phyloP scores from a whole-genome alignment of 30 jellyfish, hydroid and myxozoan genomes.

The Aurelia sp. region DNA sequence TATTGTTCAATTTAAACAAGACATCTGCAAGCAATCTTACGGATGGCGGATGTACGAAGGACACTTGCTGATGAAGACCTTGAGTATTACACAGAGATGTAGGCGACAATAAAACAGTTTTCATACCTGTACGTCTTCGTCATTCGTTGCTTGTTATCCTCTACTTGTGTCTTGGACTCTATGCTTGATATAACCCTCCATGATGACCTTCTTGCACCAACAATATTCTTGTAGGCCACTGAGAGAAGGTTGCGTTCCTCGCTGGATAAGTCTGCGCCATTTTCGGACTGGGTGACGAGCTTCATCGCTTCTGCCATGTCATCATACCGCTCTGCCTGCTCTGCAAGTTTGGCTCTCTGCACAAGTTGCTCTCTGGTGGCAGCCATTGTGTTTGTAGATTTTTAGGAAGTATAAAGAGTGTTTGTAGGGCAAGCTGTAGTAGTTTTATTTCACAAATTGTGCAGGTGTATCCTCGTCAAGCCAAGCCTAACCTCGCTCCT shows the following conservation, averaged over 20 bases:
- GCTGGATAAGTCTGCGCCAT: conserved; percentile 79
- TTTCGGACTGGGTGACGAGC: conserved; percentile 78
- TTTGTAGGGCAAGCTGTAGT: conserved; percentile 32
- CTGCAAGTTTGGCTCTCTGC: conserved; percentile 93
- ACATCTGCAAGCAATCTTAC: no score
- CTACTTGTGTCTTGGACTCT: conserved; percentile 74
- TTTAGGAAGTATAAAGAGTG: conserved; percentile 20
- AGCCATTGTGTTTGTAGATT: conserved; percentile 54
- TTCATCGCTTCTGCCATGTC: conserved; percentile 99
- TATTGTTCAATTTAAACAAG: no score
- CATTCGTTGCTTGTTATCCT: conserved; percentile 76
- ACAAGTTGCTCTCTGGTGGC: conserved; percentile 74
- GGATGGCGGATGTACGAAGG: no score
- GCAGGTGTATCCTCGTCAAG: conserved; percentile 58
- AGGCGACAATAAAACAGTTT: no score
- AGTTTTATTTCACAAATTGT: conserved; percentile 28
- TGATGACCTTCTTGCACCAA: conserved; percentile 98
- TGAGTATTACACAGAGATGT: no score
- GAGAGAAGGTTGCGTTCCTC: conserved; percentile 97
- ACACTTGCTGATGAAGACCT: no score
- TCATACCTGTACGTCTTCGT: conserved; percentile 58
- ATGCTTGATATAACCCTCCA: conserved; percentile 96
- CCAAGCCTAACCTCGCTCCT: conserved; percentile 54
- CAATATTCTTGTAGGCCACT: conserved; percentile 98
- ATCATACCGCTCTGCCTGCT: conserved; percentile 99